These are phyloP conservation scores for Eurytoma adleriae DNA, from an alignment of 2,888 invertebrate genomes.

Conservation along the genomic window DNA sequence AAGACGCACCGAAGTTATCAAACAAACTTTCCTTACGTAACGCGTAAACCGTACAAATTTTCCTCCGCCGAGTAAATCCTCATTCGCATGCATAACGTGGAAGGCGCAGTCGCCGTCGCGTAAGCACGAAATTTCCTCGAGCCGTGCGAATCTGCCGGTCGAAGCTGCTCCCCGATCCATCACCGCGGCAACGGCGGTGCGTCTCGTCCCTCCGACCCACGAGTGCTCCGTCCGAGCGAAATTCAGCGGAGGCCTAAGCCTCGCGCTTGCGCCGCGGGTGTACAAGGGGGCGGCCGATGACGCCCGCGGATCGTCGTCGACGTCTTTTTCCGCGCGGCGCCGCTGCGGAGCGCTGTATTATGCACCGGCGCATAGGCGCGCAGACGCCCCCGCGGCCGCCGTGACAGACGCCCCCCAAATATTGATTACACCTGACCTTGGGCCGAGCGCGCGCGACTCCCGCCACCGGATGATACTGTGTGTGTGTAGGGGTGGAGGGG, in stretches of 20 bases:
- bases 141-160: too few species aligned
- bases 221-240: slow-evolving; percentile 9
- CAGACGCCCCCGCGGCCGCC: slow-evolving; percentile 27
- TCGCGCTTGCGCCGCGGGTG: neutral
- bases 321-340: slow-evolving; percentile 8
- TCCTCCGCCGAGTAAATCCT: too few species aligned
- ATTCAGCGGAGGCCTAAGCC: slow-evolving; percentile 41
- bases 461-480: slow-evolving; percentile 36
- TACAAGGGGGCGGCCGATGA: neutral
- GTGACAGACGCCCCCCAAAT: slow-evolving; percentile 53
- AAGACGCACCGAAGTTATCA: too few species aligned
- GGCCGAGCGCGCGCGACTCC: slow-evolving; percentile 7
- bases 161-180: neutral
- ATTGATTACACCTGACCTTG: slow-evolving; percentile 59
- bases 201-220: neutral
- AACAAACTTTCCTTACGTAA: too few species aligned
- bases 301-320: neutral
- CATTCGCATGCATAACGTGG: too few species aligned
- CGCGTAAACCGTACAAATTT: too few species aligned
- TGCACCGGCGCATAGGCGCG: slow-evolving; percentile 18
- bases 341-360: slow-evolving; percentile 23
- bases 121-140: too few species aligned
- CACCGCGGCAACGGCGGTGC: neutral
- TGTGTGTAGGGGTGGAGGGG: neutral
- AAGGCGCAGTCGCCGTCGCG: too few species aligned